Base-by-base conservation (phyloP, 2,113 vertebrate genomes). In the Gymnarchus niloticus region DNA sequence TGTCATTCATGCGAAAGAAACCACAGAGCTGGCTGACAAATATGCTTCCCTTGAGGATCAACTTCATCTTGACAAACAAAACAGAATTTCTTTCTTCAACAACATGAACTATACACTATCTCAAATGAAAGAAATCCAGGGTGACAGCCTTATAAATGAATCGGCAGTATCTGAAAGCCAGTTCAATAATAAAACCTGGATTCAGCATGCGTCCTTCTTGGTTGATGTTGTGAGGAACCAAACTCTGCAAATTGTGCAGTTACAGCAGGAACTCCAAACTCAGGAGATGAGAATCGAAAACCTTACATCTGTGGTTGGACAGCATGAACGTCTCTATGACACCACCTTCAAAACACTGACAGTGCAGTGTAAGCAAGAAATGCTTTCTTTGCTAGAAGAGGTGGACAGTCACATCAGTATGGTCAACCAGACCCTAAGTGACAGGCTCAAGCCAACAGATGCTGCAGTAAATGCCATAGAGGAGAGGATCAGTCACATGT, bases 401-500 rank as follows among this genome's bases (percentile, higher is more conserved):
- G 85, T 90, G 54, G 90, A 92, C 65, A 91, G 92, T 57, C 93
- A 89, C 4, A 10, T 96, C 9, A 76, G 87, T 56, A 28, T 78
- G 37, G 86, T 95, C 85, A 96, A 96, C 85, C 94, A 90, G 91
- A 95, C 93, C 0, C 10, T 96, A 44, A 90, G 91, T 59, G 91
- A 94, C 8, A 5, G 90, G 0, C 10, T 95, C 48, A 89, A 93
- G 88, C 92, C 93, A 9, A 51, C 95, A 89, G 91, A 93, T 73
- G 86, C 6, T n/a, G 93, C 92, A 61, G 89, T 95, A 61, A 91
- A 93, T 46, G 92, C 92, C 90, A 95, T 95, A 93, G 95, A 90
- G 37, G 95, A 96, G 65, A 94, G 94, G 82, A 92, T 96, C 77
- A 94, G 92, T 83, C 94, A 95, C 88, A 84, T 96, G 83, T 94